Evolutionary conservation across 2,888 invertebrate species (phyloP), one percentile per base, ranked within the genome.

Genomic region (Hyposoter dolosus): DNA sequence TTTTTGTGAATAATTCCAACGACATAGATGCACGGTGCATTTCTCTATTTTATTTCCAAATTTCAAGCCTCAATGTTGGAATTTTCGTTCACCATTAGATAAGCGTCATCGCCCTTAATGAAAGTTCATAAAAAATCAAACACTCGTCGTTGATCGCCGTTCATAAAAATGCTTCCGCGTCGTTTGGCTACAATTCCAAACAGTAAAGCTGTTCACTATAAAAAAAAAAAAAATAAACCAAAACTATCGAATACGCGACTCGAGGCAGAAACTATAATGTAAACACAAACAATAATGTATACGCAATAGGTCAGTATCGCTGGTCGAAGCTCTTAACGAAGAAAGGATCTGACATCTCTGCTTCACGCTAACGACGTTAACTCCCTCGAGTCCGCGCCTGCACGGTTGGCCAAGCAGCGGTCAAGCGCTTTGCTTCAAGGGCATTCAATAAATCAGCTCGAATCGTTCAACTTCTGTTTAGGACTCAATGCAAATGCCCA

Each of bases 291-390:
- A 53, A 71, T 50, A 5, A 19, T 71, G 19, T 10, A 28, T 43
- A 28, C 5, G 40, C 35, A 23, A 45, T 10, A 56, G 66, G 66
- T 45, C 35, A 60, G 50, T 23, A 35, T 66, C 68, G 56, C 47
- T 19, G 80, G 23, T 19, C 12, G 66, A 66, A 53, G 72, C 28
- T 15, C 68, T 72, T 77, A 68, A 66, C 68, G 74, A 82, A 72
- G 77, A 84, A 66, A 68, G 40, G 77, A 53, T 7, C 50, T 50
- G 84, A 76, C 72, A 47, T 47, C 40, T 19, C 81, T 60, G 60
- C 81, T 40, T 35, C 19, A 72, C 71, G 66, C 56, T 84, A 84
- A 84, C 68, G 56, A 82, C 28, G 60, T 84, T 84, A 84, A 50
- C 47, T 43, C 77, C 56, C 81, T 68, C 19, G 69, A 56, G 12